Base-by-base conservation (phyloP, 1,140 invertebrate species). In the Tachypleus tridentatus region DNA sequence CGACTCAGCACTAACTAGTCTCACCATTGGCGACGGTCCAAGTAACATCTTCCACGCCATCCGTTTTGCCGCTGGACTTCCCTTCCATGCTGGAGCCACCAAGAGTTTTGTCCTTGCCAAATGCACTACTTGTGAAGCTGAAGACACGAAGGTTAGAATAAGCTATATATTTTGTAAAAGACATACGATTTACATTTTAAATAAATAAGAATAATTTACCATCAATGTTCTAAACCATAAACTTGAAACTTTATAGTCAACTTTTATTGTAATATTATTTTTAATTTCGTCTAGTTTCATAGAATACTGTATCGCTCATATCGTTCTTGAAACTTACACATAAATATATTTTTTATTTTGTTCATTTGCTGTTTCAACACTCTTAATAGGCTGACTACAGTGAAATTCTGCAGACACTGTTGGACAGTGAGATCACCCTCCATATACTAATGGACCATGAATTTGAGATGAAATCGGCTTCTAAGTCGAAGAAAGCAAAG, bases 381-480 rank as follows among this genome's bases (percentile, higher is more conserved):
- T 11, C 51, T 53, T 68, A 62, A 9, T 9, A 89, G 83, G 76
- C 88, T 70, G 87, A 91, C 71, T 90, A 90, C 72, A 82, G 84
- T 1, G 86, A 86, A 48, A 79, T 93, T 51, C 83, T 87, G 71
- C 84, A 90, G 76, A 83, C 85, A 62, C 75, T 92, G 62, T 78
- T 88, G 58, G 87, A 93, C 74, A 86, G 86, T 72, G 87, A 85
- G 5, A 85, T 91, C 63, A 86, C 82, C 1, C 76, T 95, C 1
- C 91, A 94, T 73, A 85, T 94, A 51, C 74, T 95, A 5, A 88
- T 90, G 81, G 83, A 89, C 68, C 84, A 84, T 4, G 86, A 89
- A 64, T 90, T 91, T 71, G 68, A 65, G 64, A 68, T 66, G 58
- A 65, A 64, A 56, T 51, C 50, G 50, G 53, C 66, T 0, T 58